Evolutionary conservation across 2,888 invertebrate species (phyloP), one percentile per base, ranked within the genome.

Genomic region (Apamea monoglypha): DNA sequence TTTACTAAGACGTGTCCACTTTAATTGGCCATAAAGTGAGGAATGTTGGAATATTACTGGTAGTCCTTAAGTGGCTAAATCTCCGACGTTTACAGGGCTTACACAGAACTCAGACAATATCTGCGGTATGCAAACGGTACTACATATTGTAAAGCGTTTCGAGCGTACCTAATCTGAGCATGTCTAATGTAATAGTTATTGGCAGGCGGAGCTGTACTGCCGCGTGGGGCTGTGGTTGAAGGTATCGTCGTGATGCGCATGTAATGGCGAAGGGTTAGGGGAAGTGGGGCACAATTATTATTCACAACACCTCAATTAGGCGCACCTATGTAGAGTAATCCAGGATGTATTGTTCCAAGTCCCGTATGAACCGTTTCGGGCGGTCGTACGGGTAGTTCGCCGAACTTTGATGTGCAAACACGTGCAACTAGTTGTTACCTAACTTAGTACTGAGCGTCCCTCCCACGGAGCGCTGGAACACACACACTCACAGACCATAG

Each of bases 141-240:
- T 81, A 32, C 56, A 73, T 70, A 81, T 80, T 81, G 76, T 74
- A 76, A 82, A 85, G 75, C 72, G 81, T 82, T 83, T 81, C n/a
- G 67, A 85, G 85, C 83, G 83, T 86, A 67, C 36, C 80, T 83
- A 85, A 89, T 89, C 53, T 82, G 79, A 64, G 80, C 85, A 82
- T 87, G 76, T 83, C 87, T 84, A 89, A 90, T 90, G 80, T 76
- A 80, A 87, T 84, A 80, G 85, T 72, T 73, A 74, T 80, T 68
- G 79, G 81, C 74, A 74, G 74, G 79, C 40, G 67, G 66, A 56
- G 76, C 67, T 53, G 63, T 56, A 63, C 29, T 74, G 70, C 67
- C 18, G 68, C 36, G 66, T 84, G 80, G n/a, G 68, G 72, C 69
- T 73, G 76, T 72, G 86, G 78, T 63, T 63, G 79, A 29, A 74